A percentile compares a stretch with the other conserved stretches of the same genome.
Evolutionary conservation across 35 echinoderm and acorn worm species (phyloP).

Genomic region (Acanthaster planci): DNA sequence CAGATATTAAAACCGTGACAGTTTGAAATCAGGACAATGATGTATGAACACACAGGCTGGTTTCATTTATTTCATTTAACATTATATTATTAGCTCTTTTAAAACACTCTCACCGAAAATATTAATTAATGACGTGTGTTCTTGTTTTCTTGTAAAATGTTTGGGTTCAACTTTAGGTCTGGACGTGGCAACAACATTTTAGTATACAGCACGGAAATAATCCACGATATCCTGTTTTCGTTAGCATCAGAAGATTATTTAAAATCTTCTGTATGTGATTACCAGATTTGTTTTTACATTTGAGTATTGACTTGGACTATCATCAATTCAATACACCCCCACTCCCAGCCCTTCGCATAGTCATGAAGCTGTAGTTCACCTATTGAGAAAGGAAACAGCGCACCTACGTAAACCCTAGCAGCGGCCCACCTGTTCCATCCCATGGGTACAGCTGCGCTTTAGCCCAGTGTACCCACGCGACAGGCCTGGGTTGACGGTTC

Average conservation of each 20-base stretch:
- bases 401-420: not conserved
- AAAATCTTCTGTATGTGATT: not conserved
- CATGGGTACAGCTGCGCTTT: conserved; percentile 2
- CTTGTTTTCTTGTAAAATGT: no score
- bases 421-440: not conserved
- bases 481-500: not conserved
- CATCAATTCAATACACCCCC: conserved; percentile 26
- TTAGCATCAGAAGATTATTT: conserved; percentile 4
- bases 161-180: no score
- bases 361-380: not conserved
- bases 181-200: no score
- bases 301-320: not conserved
- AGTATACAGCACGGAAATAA: not conserved
- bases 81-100: no score
- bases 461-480: conserved; percentile 26
- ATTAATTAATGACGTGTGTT: no score
- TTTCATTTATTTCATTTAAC: no score
- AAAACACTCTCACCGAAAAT: no score
- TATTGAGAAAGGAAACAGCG: not conserved
- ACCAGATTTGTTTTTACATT: not conserved
- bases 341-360: not conserved
- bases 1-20: no score
- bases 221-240: not conserved
- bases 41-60: no score
- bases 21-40: no score